Base-by-base conservation (phyloP, 2,888 invertebrate species). In the Malthinus flaveolus region DNA sequence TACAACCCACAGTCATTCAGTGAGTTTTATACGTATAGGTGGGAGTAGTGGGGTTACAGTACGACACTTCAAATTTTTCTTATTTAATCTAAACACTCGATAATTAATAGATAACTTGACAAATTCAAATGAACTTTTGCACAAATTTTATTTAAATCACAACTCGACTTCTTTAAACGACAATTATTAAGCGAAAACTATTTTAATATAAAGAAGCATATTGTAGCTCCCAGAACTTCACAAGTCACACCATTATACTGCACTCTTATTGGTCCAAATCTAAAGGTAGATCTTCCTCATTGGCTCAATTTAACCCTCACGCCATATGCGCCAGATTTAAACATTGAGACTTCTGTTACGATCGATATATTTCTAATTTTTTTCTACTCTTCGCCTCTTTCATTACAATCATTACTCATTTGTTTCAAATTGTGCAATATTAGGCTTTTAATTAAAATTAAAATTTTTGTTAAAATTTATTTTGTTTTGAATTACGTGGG, bases 231-330 rank as follows among this genome's bases (percentile, higher is more conserved):
- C 59, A 62, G 64, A 66, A 62, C 57, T 58, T 59, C 65, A 58
- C 50, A 57, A 65, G 70, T 71, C 71, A 71, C 68, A 62, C 71
- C 70, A 71, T 71, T 68, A 67, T 71, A 59, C 67, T 60, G 45
- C 56, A 53, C 42, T 44, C 35, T 46, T 55, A 71, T 71, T 69
- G 71, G 71, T 37, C 42, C 49, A 33, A 49, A 48, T 37, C 33
- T 35, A 35, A 52, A 37, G 48, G 44, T 23, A 57, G 50, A 45
- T 37, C 32, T 37, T 56, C 50, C 35, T 39, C 56, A 62, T 62
- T 60, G 60, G 62, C 52, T 51, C 45, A 39, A 15, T 46, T 44
- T 12, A 15, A 48, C 52, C 64, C 65, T 68, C 67, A 66, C 68
- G 66, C 66, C 67, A 68, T 66, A 59, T 56, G 61, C 67, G 67